Conservation (phyloP, 2,888 invertebrate species). For the Lymantria dispar region DNA sequence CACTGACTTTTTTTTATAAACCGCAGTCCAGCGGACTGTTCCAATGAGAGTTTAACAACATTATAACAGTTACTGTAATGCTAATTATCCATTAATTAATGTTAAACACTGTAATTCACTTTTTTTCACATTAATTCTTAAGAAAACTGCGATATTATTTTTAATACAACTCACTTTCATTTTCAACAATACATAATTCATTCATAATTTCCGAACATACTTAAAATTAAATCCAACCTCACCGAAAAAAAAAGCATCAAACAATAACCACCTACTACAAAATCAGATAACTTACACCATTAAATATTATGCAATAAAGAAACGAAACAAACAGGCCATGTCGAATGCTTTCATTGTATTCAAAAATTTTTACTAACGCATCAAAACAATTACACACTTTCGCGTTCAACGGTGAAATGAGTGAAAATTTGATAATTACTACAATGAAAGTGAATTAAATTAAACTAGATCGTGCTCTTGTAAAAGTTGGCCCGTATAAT, state of each 20-base stretch:
- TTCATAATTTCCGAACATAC: constrained; percentile 2
- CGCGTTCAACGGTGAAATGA: constrained; percentile 42
- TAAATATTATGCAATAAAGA: constrained; percentile 29
- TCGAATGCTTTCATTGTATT: constrained; percentile 47
- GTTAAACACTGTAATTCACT: too few species aligned
- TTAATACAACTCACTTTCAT: neutral
- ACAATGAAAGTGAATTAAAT: constrained; percentile 34
- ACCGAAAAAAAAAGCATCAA: constrained; percentile 1
- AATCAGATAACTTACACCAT: constrained; percentile 6
- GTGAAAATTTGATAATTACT: constrained; percentile 37
- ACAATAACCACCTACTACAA: neutral
- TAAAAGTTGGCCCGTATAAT: constrained; percentile 16
- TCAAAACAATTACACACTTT: constrained; percentile 51
- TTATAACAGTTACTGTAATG: too few species aligned
- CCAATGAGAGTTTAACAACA: too few species aligned
- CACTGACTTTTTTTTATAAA: too few species aligned
- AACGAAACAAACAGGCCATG: constrained; percentile 31
- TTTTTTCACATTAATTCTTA: too few species aligned
- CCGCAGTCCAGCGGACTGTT: too few species aligned
- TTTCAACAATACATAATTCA: constrained; percentile 1
- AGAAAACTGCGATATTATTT: too few species aligned
- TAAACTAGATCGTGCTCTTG: constrained; percentile 9
- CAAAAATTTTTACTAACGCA: constrained; percentile 26
- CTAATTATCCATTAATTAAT: too few species aligned
- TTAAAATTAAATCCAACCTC: neutral